phyloP scores from a whole-genome alignment of 2,797 vertebrate genomes.

The Orientallactaga sibirica region DNA sequence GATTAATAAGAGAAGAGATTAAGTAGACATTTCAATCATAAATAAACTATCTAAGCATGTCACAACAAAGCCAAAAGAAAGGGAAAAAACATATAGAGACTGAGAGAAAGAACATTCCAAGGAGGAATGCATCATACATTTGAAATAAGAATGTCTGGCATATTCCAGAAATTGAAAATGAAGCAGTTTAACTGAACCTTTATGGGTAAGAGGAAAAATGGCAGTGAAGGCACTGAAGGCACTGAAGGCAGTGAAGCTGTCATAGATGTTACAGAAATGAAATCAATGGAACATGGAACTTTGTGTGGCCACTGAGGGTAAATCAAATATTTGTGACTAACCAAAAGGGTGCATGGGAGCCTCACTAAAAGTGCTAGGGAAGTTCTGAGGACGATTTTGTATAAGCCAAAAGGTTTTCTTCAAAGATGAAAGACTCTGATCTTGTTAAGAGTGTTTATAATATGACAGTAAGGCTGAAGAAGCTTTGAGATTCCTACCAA shows the following conservation, averaged over 20 bases:
- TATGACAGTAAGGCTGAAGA: neutral
- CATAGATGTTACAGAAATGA: neutral
- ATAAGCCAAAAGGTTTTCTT: neutral
- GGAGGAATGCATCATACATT: neutral
- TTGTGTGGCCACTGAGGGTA: neutral
- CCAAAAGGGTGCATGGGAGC: neutral
- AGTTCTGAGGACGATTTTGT: neutral
- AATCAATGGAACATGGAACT: neutral
- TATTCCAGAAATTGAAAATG: neutral
- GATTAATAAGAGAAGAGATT: neutral
- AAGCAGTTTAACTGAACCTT: neutral
- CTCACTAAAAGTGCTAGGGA: neutral
- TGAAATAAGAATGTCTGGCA: neutral
- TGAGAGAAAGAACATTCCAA: neutral
- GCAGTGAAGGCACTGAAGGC: neutral
- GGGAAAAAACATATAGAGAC: neutral
- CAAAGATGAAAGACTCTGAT: neutral
- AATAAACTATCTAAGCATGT: neutral
- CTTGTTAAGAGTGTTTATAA: neutral
- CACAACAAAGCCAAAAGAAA: neutral
- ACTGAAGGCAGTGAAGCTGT: neutral
- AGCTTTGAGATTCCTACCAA: neutral
- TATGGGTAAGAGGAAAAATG: neutral
- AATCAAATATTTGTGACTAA: conserved; percentile 23
- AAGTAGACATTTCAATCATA: conserved; percentile 9